Evolutionary conservation across 2,888 invertebrate species (phyloP), one percentile per base, ranked within the genome.

Genomic region (Pseudococcus jackbeardsleyi): DNA sequence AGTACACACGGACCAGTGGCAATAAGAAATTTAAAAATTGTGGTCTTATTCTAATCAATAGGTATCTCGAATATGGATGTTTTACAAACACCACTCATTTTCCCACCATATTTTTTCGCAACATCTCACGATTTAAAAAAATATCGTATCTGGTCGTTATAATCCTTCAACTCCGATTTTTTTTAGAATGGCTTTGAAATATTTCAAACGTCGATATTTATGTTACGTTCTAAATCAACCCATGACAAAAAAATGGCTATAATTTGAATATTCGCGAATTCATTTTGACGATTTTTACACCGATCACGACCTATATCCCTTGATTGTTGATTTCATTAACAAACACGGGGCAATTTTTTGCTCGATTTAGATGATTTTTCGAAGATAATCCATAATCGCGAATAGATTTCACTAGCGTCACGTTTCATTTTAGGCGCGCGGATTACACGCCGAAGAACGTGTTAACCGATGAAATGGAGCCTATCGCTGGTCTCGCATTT

Each of bases 381-480:
- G 11, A 33, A 72, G 68, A 72, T 72, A 72, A 72, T 72, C 33
- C 68, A 72, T 72, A 72, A 72, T 72, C 68, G 26, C 68, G 68
- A 22, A 33, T 19, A 9, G 59, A 59, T 72, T 72, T 72, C 68
- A 72, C 68, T 33, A 72, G 33, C 68, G 33, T 72, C 33, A 72
- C 68, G 68, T 72, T 72, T 72, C 68, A 72, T 72, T 72, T 72
- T 72, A 26, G 33, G 68, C n/a, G 68, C 33, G 68, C 68, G 68
- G 68, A 72, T 72, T 72, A 72, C 11, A 9, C 68, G 68, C 68
- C 8, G 6, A 59, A 72, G 68, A 33, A 33, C 68, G 33, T 72
- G 68, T 79, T 79, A 79, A 8, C 6, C 79, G 79, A 79, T 79
- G 42, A 79, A 79, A 79, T 79, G 79, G 79, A 79, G 79, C 79